Evolutionary conservation across 2,888 invertebrate species (phyloP), one percentile per base, ranked within the genome.

Genomic region (Rhagophthalmus giganteus): DNA sequence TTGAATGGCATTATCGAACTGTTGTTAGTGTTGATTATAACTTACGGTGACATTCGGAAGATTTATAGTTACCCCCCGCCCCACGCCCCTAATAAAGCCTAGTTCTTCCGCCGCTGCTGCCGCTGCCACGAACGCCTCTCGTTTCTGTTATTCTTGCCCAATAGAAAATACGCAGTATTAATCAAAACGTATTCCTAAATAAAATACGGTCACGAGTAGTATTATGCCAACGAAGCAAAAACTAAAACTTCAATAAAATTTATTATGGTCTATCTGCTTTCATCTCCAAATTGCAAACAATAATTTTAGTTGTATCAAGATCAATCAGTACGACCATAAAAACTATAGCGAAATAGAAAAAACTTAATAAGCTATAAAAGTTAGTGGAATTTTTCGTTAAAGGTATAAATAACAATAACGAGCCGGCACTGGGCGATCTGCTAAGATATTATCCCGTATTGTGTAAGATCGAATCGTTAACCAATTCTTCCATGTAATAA

Each of bases 1-100:
- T 60, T 60, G 58, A 60, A 60, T 60, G 58, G 58, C 60, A 57
- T 58, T 58, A 60, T 60, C 50, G 55, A 59, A 54, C 53, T 54
- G 53, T 53, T 51, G 51, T 46, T 42, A 40, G 28, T 39, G 42
- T 48, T 54, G 48, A 54, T 54, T 54, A 54, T 39, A 54, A 48
- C 31, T 30, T 48, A 35, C 42, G 35, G 48, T 48, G 53, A 48
- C 53, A 48, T 53, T 42, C 41, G 27, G 12, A 27, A 42, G 48
- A 54, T 54, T 54, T 54, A 54, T 48, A 34, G 27, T 25, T 15
- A 3, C 30, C 26, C 53, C 41, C n/a, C 6, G 7, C 13, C 14
- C 16, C 9, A n/a, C 38, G 26, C 9, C 27, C n/a, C n/a, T n/a
- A n/a, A n/a, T n/a, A n/a, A n/a, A n/a, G n/a, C n/a, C n/a, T n/a